phyloP scores from a whole-genome alignment of 2,113 vertebrate species.

The Rhynchomys soricoides region DNA sequence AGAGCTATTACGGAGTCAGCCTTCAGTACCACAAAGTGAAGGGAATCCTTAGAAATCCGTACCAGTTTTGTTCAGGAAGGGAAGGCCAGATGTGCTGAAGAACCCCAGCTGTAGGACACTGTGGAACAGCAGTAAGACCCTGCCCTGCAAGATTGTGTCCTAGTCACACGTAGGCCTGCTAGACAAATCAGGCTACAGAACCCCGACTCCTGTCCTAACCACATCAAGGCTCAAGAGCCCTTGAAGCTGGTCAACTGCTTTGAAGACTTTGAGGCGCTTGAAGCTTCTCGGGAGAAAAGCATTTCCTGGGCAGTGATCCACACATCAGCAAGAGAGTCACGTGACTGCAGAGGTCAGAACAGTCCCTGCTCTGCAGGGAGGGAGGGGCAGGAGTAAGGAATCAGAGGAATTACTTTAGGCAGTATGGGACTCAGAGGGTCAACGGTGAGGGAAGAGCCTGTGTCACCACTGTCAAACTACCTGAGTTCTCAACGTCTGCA shows the following conservation, averaged over 20 bases:
- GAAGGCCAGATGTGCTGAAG: background rate
- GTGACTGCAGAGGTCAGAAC: background rate
- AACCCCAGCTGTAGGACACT: background rate
- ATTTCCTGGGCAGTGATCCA: background rate
- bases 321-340: background rate
- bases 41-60: background rate
- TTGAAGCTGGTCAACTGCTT: background rate
- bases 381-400: constrained; percentile 13
- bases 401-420: background rate
- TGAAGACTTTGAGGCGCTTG: constrained; percentile 56
- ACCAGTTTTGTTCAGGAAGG: background rate
- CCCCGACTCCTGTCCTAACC: background rate
- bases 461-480: background rate
- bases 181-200: background rate
- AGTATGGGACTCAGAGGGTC: background rate
- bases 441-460: background rate
- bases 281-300: constrained; percentile 40
- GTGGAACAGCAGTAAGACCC: background rate
- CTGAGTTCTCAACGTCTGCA: background rate
- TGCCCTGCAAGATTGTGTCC: background rate
- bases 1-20: background rate
- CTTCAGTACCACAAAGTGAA: background rate
- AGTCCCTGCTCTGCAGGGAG: constrained; percentile 29
- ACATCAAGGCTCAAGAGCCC: background rate
- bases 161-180: background rate